Percentiles rank a stretch among this genome's conserved stretches.
Evolutionary conservation across 2,797 vertebrate species (phyloP).

Genomic region (Rhinoraja longicauda): DNA sequence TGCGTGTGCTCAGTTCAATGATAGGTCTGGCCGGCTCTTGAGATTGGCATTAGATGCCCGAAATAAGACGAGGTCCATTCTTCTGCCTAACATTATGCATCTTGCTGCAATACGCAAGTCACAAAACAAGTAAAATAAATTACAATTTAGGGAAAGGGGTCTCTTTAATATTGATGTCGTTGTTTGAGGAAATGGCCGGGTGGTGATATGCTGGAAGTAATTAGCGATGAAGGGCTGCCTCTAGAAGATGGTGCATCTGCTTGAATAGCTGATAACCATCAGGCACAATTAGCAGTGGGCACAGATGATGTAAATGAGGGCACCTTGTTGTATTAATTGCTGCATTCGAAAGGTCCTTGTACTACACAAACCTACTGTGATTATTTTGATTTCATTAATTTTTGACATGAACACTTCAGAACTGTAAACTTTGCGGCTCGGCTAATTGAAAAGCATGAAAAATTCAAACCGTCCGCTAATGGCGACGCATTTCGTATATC

Average conservation of each 20-base stretch:
- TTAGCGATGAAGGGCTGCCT: slow-evolving; percentile 42
- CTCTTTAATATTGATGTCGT: slow-evolving; percentile 42
- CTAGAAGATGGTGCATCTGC: slow-evolving; percentile 30
- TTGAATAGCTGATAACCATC: slow-evolving; percentile 35
- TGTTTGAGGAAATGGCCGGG: slow-evolving; percentile 40
- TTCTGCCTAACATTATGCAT: neutral
- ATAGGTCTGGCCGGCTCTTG: neutral
- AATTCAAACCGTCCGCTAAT: slow-evolving; percentile 25
- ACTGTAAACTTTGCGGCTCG: slow-evolving; percentile 3
- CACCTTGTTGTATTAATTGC: slow-evolving; percentile 28
- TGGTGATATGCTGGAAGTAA: slow-evolving; percentile 45
- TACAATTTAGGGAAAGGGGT: neutral
- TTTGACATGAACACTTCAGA: slow-evolving; percentile 37
- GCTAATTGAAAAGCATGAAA: slow-evolving; percentile 31
- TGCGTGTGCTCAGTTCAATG: neutral
- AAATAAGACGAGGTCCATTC: neutral
- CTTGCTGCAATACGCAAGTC: neutral
- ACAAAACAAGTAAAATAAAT: neutral
- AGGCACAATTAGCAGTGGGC: slow-evolving; percentile 36
- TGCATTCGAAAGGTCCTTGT: slow-evolving; percentile 38
- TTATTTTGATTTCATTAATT: slow-evolving; percentile 46
- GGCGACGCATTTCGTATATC: slow-evolving; percentile 6
- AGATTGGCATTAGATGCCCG: neutral
- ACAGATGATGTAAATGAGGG: slow-evolving; percentile 37
- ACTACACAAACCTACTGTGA: slow-evolving; percentile 40